Evolutionary conservation across 2,888 invertebrate genomes (phyloP).

Genomic region (Nomada fabriciana): DNA sequence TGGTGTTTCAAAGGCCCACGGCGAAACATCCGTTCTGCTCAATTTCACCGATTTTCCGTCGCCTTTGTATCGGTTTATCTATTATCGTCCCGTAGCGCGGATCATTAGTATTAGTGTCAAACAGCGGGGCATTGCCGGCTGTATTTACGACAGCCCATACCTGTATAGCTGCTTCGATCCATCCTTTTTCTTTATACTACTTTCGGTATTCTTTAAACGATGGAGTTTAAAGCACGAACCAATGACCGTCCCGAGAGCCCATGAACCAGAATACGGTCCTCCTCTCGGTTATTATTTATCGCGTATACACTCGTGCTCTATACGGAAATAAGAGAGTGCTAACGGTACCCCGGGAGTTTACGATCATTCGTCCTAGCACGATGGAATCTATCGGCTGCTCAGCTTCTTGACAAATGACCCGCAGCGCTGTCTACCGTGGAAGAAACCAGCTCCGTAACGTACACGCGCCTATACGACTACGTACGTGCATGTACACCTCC

Average conservation of each 20-base stretch:
- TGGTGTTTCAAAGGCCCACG: slow-evolving; percentile 75
- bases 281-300: slow-evolving; percentile 64
- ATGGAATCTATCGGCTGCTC: slow-evolving; percentile 56
- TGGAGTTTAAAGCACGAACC: slow-evolving; percentile 24
- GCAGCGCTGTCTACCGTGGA: slow-evolving; percentile 59
- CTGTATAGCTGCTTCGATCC: slow-evolving; percentile 49
- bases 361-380: slow-evolving; percentile 54
- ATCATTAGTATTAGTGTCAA: slow-evolving; percentile 83
- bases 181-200: neutral
- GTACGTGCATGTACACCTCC: neutral
- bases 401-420: slow-evolving; percentile 69
- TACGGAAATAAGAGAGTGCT: slow-evolving; percentile 62
- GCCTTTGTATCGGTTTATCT: slow-evolving; percentile 80
- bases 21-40: slow-evolving; percentile 79
- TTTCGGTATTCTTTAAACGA: neutral
- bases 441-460: slow-evolving; percentile 43
- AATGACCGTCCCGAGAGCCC: slow-evolving; percentile 23
- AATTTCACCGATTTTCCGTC: slow-evolving; percentile 82
- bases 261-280: slow-evolving; percentile 42
- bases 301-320: slow-evolving; percentile 28
- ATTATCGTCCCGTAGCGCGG: slow-evolving; percentile 69
- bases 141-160: slow-evolving; percentile 76
- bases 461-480: neutral
- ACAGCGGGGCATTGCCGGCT: slow-evolving; percentile 73
- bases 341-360: slow-evolving; percentile 68